Evolutionary conservation across 2,113 vertebrate species (phyloP), one percentile per base, ranked within the genome.

Genomic region (Larimichthys crocea): DNA sequence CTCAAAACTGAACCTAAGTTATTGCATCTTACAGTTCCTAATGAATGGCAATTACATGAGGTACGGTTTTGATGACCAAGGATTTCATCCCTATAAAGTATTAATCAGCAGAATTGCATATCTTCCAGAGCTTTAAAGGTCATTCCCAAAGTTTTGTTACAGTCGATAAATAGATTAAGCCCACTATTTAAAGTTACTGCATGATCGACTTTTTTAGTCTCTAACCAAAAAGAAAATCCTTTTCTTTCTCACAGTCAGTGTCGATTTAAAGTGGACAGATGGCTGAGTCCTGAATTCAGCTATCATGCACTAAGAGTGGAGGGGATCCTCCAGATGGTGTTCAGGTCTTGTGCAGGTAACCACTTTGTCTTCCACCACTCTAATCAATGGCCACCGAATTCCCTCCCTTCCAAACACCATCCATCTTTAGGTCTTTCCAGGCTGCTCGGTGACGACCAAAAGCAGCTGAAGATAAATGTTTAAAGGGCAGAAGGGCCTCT

Each of bases 321-420:
- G 46, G 53, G 66, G 29, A 66, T 72, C 44, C 76, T 86, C 83
- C 86, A 89, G 77, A 85, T 92, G 79, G 68, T 80, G 66, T 74
- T 78, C 72, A 87, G 87, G 81, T 91, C 79, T 80, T 55, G 68
- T 50, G 44, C 84, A 90, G 84, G 89, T 89, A 73, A 86, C 60
- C 55, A n/a, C 76, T 86, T 87, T 85, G 83, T 89, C 90, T 89
- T 89, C 69, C 24, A 50, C 56, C 60, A 75, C 59, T 91, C 76
- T 89, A 91, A 94, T 91, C 90, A 92, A 88, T 91, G 87, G 42
- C 85, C 79, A 88, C 76, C 14, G 17, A 90, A 92, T 74, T 68
- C 66, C 70, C 48, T 57, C 70, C 72, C 59, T 71, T 83, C 83
- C 79, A 91, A 88, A 87, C 88, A 80, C 62, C 83, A 91, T 93